phyloP scores from a whole-genome alignment of 2,113 vertebrate genomes.

The Saccopteryx leptura region DNA sequence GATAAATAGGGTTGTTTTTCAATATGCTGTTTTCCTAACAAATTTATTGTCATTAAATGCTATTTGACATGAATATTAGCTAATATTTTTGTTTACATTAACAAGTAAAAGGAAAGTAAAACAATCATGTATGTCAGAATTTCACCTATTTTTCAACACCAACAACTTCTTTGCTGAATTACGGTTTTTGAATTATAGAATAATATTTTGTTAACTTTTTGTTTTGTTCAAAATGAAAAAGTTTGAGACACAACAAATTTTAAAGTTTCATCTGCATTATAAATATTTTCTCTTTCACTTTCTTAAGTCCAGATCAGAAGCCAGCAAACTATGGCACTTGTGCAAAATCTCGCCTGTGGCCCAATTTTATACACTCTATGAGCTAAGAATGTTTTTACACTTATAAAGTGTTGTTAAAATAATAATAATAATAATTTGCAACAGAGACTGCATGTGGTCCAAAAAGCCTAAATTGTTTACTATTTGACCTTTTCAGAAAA shows the following conservation, averaged over 20 bases:
- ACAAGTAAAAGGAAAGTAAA: background rate
- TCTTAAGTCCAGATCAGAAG: background rate
- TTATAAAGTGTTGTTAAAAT: background rate
- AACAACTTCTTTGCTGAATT: constrained; percentile 4
- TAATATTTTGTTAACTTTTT: constrained; percentile 41
- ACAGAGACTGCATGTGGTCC: background rate
- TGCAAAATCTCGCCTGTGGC: background rate
- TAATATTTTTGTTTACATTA: constrained; percentile 53
- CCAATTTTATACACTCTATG: background rate
- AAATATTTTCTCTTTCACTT: constrained; percentile 29
- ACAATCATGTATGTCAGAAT: background rate
- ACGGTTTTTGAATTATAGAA: constrained; percentile 40
- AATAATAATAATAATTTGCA: background rate
- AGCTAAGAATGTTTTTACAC: background rate
- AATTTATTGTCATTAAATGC: constrained; percentile 31
- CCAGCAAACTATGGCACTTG: background rate
- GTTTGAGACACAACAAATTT: background rate
- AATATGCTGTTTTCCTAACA: background rate
- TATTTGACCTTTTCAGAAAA: background rate
- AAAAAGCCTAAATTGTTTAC: background rate
- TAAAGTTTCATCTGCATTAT: constrained; percentile 23
- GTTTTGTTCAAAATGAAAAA: constrained; percentile 32
- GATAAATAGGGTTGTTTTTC: background rate
- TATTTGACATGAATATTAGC: background rate
- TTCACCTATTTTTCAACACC: background rate